Evolutionary conservation across 2,113 vertebrate genomes (phyloP).

Genomic region (Castor canadensis): DNA sequence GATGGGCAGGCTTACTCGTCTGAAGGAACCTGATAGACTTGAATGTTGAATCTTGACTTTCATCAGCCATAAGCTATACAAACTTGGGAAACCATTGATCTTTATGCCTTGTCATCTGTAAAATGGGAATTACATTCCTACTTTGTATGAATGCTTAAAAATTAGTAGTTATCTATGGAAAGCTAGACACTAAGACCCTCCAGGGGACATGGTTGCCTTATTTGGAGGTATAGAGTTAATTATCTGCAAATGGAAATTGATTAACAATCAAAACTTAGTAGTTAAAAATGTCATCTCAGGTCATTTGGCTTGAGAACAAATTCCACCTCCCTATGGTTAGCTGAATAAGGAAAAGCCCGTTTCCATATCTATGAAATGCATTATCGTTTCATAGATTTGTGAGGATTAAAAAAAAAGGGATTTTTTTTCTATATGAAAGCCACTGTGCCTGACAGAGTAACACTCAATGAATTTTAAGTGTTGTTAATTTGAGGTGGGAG

Average conservation of each 20-base stretch:
- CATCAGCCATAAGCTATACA: neutral
- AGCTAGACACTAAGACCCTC: neutral
- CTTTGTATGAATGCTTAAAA: neutral
- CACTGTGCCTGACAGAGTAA: neutral
- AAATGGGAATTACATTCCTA: neutral
- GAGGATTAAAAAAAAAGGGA: neutral
- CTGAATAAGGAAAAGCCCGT: neutral
- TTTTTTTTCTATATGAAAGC: neutral
- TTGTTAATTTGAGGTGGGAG: neutral
- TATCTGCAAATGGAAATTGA: neutral
- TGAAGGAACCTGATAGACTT: neutral
- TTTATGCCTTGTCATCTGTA: conserved; percentile 1
- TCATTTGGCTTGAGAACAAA: neutral
- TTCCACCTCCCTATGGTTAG: neutral
- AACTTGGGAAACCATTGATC: neutral
- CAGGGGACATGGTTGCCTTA: neutral
- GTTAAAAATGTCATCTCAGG: neutral
- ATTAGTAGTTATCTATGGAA: neutral
- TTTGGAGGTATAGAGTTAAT: neutral
- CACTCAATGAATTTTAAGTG: neutral
- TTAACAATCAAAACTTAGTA: neutral
- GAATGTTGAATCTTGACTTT: neutral
- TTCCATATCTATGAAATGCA: neutral
- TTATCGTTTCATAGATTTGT: neutral
- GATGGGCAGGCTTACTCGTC: neutral